A percentile compares a stretch with the other conserved stretches of the same genome.
Evolutionary conservation across 2,888 invertebrate species (phyloP).

Genomic region (Adelognathus sp.): DNA sequence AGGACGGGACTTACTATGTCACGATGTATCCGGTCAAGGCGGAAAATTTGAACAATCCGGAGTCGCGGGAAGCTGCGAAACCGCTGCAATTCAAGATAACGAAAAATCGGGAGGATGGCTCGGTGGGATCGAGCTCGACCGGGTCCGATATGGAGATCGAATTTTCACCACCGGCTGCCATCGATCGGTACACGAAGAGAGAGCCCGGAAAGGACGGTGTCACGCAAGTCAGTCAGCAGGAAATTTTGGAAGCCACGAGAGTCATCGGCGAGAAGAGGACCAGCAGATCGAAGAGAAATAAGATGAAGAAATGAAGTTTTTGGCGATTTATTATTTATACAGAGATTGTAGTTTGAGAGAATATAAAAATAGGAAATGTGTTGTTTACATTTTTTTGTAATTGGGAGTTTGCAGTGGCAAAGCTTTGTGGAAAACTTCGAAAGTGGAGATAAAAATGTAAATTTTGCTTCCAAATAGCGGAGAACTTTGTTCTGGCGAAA

Average conservation of each 20-base stretch:
- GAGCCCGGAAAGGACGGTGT: conserved; percentile 55
- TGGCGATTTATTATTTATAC: neutral
- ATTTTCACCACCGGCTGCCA: conserved; percentile 69
- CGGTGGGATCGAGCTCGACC: conserved; percentile 61
- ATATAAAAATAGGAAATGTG: conserved; percentile 16
- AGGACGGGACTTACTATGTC: conserved; percentile 71
- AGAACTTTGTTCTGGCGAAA: too few species aligned
- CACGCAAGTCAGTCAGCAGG: conserved; percentile 69
- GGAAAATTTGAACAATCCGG: conserved; percentile 45
- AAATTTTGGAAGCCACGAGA: conserved; percentile 63
- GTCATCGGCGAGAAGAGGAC: neutral
- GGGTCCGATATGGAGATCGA: conserved; percentile 71
- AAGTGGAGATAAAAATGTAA: too few species aligned
- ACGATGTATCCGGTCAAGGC: conserved; percentile 69
- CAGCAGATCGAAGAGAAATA: conserved; percentile 33
- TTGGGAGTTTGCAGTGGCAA: too few species aligned
- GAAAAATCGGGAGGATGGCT: conserved; percentile 62
- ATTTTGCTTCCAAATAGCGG: too few species aligned
- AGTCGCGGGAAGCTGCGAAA: conserved; percentile 57
- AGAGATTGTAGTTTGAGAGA: neutral
- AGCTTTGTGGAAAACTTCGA: too few species aligned
- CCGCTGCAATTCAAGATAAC: conserved; percentile 72
- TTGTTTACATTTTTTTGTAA: neutral
- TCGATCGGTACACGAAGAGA: conserved; percentile 58
- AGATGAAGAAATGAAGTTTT: conserved; percentile 31